Conservation (phyloP, 2,888 invertebrate species). For the Molorchus minor region DNA sequence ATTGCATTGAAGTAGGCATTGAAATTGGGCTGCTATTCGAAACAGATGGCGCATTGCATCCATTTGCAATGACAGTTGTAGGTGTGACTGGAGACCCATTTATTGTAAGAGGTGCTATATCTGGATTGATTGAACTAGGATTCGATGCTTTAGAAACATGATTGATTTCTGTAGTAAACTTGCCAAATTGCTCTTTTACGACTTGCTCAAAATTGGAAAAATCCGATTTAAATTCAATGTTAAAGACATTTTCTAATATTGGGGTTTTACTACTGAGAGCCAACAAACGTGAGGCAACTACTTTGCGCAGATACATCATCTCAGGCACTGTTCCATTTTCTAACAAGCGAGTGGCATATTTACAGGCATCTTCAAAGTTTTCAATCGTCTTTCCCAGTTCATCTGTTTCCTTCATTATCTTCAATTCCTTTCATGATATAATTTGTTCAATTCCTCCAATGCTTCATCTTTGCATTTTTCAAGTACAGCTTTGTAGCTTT, state of each 20-base stretch:
- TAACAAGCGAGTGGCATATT: constrained; percentile 82
- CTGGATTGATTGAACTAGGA: constrained; percentile 64
- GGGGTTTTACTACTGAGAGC: constrained; percentile 82
- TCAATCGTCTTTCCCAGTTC: constrained; percentile 82
- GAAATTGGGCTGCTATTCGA: constrained; percentile 77
- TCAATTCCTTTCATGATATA: constrained; percentile 88
- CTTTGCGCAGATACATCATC: constrained; percentile 82
- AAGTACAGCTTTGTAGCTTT: constrained; percentile 81
- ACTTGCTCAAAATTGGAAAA: constrained; percentile 79
- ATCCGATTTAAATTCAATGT: constrained; percentile 84
- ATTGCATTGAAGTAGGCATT: constrained; percentile 74
- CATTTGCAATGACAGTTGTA: constrained; percentile 49
- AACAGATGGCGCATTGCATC: constrained; percentile 62
- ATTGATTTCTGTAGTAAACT: constrained; percentile 72
- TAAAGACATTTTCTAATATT: constrained; percentile 81
- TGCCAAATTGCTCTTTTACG: constrained; percentile 74
- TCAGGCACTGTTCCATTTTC: constrained; percentile 87
- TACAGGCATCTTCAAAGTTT: constrained; percentile 86
- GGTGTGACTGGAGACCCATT: constrained; percentile 45
- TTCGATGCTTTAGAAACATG: constrained; percentile 56
- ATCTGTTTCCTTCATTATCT: constrained; percentile 89
- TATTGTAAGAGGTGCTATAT: constrained; percentile 53
- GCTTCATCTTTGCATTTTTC: constrained; percentile 83
- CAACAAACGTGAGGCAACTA: constrained; percentile 79
- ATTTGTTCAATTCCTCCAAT: constrained; percentile 74